Percentiles rank a stretch among this genome's conserved stretches.
Conservation (phyloP, 2,888 invertebrate species). For the Coenonympha glycerion region DNA sequence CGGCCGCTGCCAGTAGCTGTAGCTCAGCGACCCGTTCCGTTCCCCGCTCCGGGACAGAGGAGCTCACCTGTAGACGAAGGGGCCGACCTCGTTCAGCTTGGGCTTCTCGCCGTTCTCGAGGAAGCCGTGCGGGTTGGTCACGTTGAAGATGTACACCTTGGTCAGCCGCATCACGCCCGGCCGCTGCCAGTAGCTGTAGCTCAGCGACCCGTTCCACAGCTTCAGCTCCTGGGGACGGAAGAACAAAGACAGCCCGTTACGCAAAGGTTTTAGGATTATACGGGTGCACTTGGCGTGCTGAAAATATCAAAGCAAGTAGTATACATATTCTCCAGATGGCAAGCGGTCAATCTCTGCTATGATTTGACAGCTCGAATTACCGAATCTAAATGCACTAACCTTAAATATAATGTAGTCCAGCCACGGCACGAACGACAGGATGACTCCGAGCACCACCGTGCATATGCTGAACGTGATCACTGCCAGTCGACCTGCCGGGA, state of each 20-base stretch:
- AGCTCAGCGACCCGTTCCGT: slow-evolving; percentile 90
- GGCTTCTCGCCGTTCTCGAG: slow-evolving; percentile 86
- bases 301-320: too few relatives aligned
- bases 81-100: slow-evolving; percentile 87
- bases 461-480: slow-evolving; percentile 87
- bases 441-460: slow-evolving; percentile 85
- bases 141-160: slow-evolving; percentile 92
- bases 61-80: slow-evolving; percentile 87
- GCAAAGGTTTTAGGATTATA: too few relatives aligned
- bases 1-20: too few relatives aligned
- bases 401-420: slow-evolving; percentile 89
- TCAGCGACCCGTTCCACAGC: slow-evolving; percentile 88
- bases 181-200: slow-evolving; percentile 92
- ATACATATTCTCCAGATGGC: too few relatives aligned
- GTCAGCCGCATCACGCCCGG: slow-evolving; percentile 89
- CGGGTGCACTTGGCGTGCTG: too few relatives aligned
- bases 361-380: too few relatives aligned
- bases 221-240: slow-evolving; percentile 81
- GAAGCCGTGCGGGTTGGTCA: slow-evolving; percentile 89
- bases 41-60: slow-evolving; percentile 80
- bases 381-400: too few relatives aligned
- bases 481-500: slow-evolving; percentile 85
- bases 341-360: too few relatives aligned
- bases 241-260: too few relatives aligned
- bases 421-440: slow-evolving; percentile 91